Evolutionary conservation across 2,888 invertebrate genomes (phyloP).

Genomic region (Argyresthia goedartella): DNA sequence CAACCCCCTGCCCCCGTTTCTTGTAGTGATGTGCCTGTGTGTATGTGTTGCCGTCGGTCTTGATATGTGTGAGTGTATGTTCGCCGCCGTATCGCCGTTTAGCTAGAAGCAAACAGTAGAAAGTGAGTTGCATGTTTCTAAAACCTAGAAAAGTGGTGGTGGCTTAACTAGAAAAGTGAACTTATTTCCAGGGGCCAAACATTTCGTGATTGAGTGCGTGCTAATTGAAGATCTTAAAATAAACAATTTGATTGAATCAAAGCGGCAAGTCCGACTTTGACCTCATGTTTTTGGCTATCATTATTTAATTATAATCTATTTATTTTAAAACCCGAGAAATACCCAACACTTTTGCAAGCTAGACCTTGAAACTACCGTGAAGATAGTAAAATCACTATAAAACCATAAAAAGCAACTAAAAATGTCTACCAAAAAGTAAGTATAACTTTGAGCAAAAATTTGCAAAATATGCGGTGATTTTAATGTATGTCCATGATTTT

Average conservation of each 20-base stretch:
- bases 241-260: too few relatives aligned
- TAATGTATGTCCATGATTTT: background rate
- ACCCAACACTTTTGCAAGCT: too few relatives aligned
- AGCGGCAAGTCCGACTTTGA: too few relatives aligned
- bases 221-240: too few relatives aligned
- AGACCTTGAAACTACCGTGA: background rate
- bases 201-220: too few relatives aligned
- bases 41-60: conserved; percentile 56
- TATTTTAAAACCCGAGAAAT: too few relatives aligned
- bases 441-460: conserved; percentile 25
- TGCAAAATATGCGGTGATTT: conserved; percentile 9
- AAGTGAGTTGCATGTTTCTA: conserved; percentile 33
- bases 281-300: too few relatives aligned
- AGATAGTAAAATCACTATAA: conserved; percentile 3
- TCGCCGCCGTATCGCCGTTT: conserved; percentile 53
- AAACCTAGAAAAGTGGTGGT: background rate
- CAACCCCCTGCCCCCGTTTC: conserved; percentile 44
- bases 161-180: background rate
- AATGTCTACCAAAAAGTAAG: background rate
- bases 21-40: conserved; percentile 51
- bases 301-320: too few relatives aligned
- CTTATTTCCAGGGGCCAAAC: too few relatives aligned
- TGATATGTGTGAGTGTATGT: conserved; percentile 68
- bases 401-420: background rate
- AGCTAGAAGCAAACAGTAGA: conserved; percentile 65